These are phyloP conservation scores for Phenacoccus solenopsis DNA, from an alignment of 1,140 invertebrate species.

Conservation along the genomic window DNA sequence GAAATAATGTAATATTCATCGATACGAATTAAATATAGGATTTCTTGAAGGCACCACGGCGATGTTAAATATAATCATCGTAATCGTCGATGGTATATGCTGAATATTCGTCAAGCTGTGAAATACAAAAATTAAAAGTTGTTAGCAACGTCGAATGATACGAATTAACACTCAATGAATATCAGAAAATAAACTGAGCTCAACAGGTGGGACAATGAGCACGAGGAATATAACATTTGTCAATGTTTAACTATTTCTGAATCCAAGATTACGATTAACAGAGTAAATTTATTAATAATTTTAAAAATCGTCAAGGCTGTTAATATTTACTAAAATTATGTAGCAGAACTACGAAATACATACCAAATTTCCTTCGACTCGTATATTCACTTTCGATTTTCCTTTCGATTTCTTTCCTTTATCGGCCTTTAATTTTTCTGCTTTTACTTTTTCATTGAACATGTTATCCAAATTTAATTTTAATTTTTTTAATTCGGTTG, in stretches of 20 bases:
- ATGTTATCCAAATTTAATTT: conserved; percentile 65
- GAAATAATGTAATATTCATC: background rate
- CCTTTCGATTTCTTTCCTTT: conserved; percentile 60
- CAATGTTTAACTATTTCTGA: no score
- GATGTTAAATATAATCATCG: conserved; percentile 50
- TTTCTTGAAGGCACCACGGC: background rate
- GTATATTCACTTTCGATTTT: conserved; percentile 53
- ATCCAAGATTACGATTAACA: no score
- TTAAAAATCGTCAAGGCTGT: background rate
- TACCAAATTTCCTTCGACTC: conserved; percentile 59
- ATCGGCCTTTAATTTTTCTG: conserved; percentile 36
- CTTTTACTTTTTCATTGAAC: conserved; percentile 66
- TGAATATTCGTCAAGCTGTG: conserved; percentile 42
- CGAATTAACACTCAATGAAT: no score
- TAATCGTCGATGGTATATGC: conserved; percentile 44
- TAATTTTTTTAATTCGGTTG: conserved; percentile 62
- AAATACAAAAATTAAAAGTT: conserved; percentile 28
- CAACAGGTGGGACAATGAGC: no score
- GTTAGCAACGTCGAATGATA: no score
- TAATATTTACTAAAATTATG: conserved; percentile 20
- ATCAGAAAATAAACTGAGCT: no score
- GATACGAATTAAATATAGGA: background rate
- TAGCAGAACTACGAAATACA: no score
- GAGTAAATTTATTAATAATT: conserved; percentile 19
- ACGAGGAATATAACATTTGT: no score